Evolutionary conservation across 1,140 invertebrate species (phyloP).

Genomic region (Diorhabda carinulata): DNA sequence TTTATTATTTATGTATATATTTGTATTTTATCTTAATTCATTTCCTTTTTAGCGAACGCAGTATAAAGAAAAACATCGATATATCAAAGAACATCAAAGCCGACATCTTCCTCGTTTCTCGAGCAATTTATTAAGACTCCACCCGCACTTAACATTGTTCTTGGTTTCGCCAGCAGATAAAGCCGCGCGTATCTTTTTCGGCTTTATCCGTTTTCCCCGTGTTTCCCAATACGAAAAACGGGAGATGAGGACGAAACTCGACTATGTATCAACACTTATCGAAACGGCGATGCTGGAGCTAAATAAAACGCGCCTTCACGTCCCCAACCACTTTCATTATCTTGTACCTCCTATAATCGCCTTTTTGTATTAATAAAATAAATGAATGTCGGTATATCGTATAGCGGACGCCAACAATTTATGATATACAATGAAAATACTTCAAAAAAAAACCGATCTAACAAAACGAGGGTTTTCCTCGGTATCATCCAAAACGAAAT

Average conservation of each 20-base stretch:
- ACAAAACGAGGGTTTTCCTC: too few relatives aligned
- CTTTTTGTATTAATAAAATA: slow-evolving; percentile 18
- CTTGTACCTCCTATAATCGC: slow-evolving; percentile 15
- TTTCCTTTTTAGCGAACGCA: too few relatives aligned
- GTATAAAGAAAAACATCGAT: too few relatives aligned
- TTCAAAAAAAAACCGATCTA: too few relatives aligned
- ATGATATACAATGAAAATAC: too few relatives aligned
- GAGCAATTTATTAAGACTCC: not conserved
- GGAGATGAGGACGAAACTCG: not conserved
- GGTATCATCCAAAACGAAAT: too few relatives aligned
- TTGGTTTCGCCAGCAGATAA: not conserved
- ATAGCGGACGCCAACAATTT: too few relatives aligned
- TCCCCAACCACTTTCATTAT: slow-evolving; percentile 19
- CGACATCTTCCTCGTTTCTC: slow-evolving; percentile 4
- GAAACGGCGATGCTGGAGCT: not conserved
- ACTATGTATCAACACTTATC: slow-evolving; percentile 20
- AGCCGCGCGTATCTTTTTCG: slow-evolving; percentile 9
- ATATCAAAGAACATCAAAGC: not conserved
- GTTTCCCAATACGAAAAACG: not conserved
- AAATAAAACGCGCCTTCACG: not conserved
- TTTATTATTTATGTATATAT: too few relatives aligned
- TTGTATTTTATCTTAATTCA: too few relatives aligned
- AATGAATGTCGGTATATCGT: slow-evolving; percentile 16
- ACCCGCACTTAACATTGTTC: not conserved
- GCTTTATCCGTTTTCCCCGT: not conserved